phyloP scores from a whole-genome alignment of 1,140 invertebrate genomes.

The Holcopasites calliopsidis region DNA sequence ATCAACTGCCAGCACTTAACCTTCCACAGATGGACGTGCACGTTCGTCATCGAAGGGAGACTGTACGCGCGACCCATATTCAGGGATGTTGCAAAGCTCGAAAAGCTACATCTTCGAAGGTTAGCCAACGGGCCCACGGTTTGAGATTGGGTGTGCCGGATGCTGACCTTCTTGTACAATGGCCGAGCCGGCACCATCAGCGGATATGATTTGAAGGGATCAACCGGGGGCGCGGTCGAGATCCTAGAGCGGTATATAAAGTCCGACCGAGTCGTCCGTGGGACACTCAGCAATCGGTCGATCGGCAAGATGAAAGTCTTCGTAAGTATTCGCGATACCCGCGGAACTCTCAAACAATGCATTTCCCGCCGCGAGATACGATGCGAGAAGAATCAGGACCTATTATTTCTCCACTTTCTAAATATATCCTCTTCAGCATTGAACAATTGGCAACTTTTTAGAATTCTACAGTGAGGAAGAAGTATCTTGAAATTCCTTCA shows the following conservation, averaged over 20 bases:
- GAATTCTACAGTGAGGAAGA: no score
- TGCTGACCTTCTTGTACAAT: conserved; percentile 78
- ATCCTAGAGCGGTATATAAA: conserved; percentile 77
- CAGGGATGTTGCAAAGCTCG: background rate
- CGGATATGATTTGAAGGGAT: conserved; percentile 79
- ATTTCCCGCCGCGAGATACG: background rate
- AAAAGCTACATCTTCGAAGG: conserved; percentile 41
- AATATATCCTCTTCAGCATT: no score
- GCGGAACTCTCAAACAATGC: conserved; percentile 23
- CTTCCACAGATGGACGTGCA: no score
- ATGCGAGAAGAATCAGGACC: background rate
- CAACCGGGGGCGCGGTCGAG: conserved; percentile 76
- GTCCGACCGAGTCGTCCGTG: conserved; percentile 59
- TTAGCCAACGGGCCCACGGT: conserved; percentile 49
- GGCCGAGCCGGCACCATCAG: conserved; percentile 70
- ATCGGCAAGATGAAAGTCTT: conserved; percentile 77
- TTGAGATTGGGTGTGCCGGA: conserved; percentile 73
- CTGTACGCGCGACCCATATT: background rate
- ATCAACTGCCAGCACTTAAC: background rate
- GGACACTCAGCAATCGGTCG: conserved; percentile 74
- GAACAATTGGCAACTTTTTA: no score
- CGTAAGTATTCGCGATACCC: conserved; percentile 72
- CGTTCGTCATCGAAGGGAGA: no score
- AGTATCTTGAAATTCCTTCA: no score
- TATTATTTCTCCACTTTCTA: no score